Evolutionary conservation across 2,888 invertebrate genomes (phyloP).

Genomic region (Andrena trimmerana): DNA sequence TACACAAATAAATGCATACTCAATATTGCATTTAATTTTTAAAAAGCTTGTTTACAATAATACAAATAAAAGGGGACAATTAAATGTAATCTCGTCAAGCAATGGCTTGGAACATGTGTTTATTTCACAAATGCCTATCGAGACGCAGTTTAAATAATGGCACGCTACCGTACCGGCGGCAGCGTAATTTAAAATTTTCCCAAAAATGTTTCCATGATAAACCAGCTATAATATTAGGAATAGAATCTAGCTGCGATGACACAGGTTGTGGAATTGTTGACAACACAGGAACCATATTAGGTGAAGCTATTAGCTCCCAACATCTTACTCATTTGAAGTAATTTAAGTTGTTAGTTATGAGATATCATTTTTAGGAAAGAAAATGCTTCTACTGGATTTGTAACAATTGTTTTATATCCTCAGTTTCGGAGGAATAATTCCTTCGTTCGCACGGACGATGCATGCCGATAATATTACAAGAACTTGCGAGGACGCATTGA

Average conservation of each 20-base stretch:
- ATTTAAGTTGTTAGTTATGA: slow-evolving; percentile 21
- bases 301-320: slow-evolving; percentile 94
- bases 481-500: slow-evolving; percentile 90
- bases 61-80: not conserved
- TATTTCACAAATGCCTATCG: not conserved
- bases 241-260: slow-evolving; percentile 99
- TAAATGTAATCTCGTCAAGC: not conserved
- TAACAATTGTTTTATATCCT: slow-evolving; percentile 59
- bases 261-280: slow-evolving; percentile 96
- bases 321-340: slow-evolving; percentile 91
- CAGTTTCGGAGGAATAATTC: slow-evolving; percentile 95
- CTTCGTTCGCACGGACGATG: slow-evolving; percentile 92
- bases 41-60: not conserved
- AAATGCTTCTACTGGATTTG: not conserved
- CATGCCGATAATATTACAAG: slow-evolving; percentile 92
- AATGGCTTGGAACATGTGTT: not conserved
- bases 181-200: not conserved
- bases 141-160: not conserved
- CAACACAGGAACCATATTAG: slow-evolving; percentile 89
- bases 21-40: no score
- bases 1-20: no score
- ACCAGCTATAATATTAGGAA: slow-evolving; percentile 90
- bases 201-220: slow-evolving; percentile 20
- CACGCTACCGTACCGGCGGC: not conserved
- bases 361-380: not conserved